Conservation (phyloP, 2,888 invertebrate genomes). For the Mantis religiosa region DNA sequence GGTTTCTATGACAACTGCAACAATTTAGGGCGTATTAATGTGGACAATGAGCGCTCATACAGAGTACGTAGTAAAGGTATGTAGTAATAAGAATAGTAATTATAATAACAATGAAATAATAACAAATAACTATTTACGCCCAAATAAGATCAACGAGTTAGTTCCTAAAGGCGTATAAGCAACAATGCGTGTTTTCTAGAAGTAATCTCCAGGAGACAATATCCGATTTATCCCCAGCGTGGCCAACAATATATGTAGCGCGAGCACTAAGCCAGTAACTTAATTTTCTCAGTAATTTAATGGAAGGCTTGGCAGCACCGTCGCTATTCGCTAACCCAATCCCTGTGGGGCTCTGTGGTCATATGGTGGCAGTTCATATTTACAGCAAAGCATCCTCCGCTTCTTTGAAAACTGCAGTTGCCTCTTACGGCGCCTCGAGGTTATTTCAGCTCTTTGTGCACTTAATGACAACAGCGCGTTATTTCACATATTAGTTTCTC, state of each 20-base stretch:
- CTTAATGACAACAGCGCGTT: not conserved
- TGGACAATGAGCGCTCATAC: no score
- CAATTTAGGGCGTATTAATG: no score
- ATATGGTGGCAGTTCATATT: not conserved
- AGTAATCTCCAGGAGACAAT: not conserved
- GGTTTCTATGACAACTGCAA: no score
- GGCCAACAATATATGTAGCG: not conserved
- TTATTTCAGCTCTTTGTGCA: not conserved
- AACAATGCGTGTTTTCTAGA: not conserved
- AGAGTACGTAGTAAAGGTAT: no score
- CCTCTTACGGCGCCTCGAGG: not conserved
- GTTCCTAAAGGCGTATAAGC: no score
- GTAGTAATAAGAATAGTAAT: no score
- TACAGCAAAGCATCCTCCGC: not conserved
- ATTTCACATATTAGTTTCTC: not conserved
- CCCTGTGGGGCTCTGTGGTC: not conserved
- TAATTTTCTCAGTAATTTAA: not conserved
- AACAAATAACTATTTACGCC: no score
- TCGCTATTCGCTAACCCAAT: not conserved
- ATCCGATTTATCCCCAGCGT: not conserved
- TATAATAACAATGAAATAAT: no score
- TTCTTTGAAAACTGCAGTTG: not conserved
- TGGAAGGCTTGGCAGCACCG: not conserved
- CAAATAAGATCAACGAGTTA: no score
- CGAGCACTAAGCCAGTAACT: not conserved